phyloP scores from a whole-genome alignment of 1,140 invertebrate species.

The Drosophila lowei region DNA sequence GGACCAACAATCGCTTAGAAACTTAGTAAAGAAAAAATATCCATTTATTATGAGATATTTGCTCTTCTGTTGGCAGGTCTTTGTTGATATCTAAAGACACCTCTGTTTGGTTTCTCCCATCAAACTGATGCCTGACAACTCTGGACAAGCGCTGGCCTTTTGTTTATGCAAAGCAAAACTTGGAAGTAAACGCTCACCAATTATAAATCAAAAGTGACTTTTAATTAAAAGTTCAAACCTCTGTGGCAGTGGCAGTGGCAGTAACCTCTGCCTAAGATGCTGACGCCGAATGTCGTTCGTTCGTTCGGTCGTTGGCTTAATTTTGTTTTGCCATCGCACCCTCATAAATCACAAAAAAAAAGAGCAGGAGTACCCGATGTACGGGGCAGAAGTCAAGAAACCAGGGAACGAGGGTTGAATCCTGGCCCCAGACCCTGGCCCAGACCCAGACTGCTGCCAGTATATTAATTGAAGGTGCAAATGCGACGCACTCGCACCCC shows the following conservation, averaged over 20 bases:
- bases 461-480: constrained; percentile 78
- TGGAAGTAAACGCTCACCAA: constrained; percentile 54
- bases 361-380: neutral
- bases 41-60: too few species aligned
- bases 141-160: constrained; percentile 37
- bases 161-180: constrained; percentile 62
- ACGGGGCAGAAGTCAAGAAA: constrained; percentile 9
- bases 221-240: constrained; percentile 76
- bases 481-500: constrained; percentile 75
- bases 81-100: neutral
- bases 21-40: too few species aligned
- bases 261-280: constrained; percentile 55
- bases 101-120: constrained; percentile 13
- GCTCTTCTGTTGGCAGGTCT: too few species aligned
- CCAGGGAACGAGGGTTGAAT: constrained; percentile 51
- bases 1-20: too few species aligned
- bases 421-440: neutral
- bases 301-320: constrained; percentile 62
- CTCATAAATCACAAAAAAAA: constrained; percentile 76
- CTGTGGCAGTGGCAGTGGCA: constrained; percentile 32
- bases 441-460: constrained; percentile 35
- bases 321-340: constrained; percentile 77
- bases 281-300: constrained; percentile 75
- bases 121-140: constrained; percentile 33
- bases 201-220: constrained; percentile 81